Evolutionary conservation across 2,888 invertebrate species (phyloP).

Genomic region (Azorinus chamasolen): DNA sequence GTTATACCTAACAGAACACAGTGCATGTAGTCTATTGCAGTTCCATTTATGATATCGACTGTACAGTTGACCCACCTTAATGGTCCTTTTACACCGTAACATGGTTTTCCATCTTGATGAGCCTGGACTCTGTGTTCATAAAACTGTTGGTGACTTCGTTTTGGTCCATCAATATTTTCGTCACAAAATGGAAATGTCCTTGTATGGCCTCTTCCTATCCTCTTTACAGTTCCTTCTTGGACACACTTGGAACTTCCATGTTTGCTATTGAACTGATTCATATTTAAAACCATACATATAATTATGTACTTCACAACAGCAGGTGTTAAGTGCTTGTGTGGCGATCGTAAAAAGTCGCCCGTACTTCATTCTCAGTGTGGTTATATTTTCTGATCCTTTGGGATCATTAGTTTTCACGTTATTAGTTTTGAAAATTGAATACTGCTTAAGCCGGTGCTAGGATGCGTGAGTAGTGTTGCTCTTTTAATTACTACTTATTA

Average conservation of each 20-base stretch:
- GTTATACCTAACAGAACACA: constrained; percentile 26
- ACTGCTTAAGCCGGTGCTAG: too few relatives aligned
- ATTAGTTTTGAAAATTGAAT: too few relatives aligned
- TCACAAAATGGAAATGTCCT: constrained; percentile 32
- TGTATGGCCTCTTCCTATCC: constrained; percentile 40
- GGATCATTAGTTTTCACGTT: too few relatives aligned
- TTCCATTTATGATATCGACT: constrained; percentile 32
- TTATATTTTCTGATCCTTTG: too few relatives aligned
- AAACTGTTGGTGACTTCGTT: constrained; percentile 31
- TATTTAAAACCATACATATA: constrained; percentile 46
- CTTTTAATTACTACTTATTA: too few relatives aligned
- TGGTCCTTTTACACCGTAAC: constrained; percentile 41
- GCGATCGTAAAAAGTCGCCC: too few relatives aligned
- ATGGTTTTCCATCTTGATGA: not conserved
- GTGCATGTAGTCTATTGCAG: constrained; percentile 42
- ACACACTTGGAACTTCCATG: constrained; percentile 44
- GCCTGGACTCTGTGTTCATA: constrained; percentile 35
- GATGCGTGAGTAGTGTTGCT: too few relatives aligned
- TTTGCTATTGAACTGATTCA: constrained; percentile 48
- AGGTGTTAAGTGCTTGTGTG: too few relatives aligned
- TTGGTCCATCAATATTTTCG: constrained; percentile 30
- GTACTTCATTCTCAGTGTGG: too few relatives aligned
- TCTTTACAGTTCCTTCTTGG: constrained; percentile 40
- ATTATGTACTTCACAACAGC: too few relatives aligned
- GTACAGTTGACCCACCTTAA: constrained; percentile 22